Percentiles rank a stretch among this genome's conserved stretches.
These are phyloP conservation scores for Natator depressus DNA, from an alignment of 2,113 vertebrate genomes.

Conservation along the genomic window DNA sequence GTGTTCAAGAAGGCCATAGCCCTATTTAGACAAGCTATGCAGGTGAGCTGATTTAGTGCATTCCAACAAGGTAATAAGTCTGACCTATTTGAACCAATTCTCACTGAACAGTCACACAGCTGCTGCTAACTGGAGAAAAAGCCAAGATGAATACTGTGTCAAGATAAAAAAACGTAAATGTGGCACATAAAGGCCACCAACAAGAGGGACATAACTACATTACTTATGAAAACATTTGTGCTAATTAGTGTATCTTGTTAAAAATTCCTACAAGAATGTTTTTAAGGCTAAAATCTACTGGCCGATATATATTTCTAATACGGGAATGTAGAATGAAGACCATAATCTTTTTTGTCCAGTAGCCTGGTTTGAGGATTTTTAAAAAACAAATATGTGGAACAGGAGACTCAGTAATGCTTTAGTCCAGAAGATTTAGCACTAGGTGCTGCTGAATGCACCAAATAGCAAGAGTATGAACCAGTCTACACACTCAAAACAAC, in stretches of 20 bases:
- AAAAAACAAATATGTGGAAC: background rate
- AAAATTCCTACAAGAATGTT: no score
- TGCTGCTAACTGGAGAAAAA: background rate
- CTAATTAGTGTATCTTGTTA: background rate
- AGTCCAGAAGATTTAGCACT: background rate
- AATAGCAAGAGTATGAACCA: background rate
- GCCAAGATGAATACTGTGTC: background rate
- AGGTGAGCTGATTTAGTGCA: constrained; percentile 35
- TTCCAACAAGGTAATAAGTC: constrained; percentile 58
- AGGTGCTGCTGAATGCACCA: background rate
- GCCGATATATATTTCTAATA: background rate
- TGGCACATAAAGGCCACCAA: background rate
- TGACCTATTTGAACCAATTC: background rate
- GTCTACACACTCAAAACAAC: background rate
- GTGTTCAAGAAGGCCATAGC: background rate
- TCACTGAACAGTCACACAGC: constrained; percentile 13
- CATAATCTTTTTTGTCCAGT: background rate
- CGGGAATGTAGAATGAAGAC: background rate
- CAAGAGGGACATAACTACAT: background rate
- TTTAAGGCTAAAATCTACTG: background rate
- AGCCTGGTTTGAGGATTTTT: background rate
- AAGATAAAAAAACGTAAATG: background rate
- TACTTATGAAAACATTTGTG: background rate
- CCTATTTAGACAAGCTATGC: background rate
- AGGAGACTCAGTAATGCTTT: background rate